These are phyloP conservation scores for Eupsilia transversa DNA, from an alignment of 2,888 invertebrate genomes.

Conservation along the genomic window DNA sequence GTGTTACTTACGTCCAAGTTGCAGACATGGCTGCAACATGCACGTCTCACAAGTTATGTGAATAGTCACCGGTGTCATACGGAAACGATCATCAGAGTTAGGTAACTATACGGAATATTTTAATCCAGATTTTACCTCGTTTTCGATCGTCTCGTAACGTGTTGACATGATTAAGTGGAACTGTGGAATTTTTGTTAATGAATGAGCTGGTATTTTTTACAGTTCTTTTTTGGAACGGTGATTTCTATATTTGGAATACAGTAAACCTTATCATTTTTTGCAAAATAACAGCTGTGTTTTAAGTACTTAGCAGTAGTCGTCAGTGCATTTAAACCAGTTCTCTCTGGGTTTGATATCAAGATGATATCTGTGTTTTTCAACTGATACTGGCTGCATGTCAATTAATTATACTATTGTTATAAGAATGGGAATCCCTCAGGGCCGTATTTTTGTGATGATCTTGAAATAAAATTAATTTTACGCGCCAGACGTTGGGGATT, in stretches of 20 bases:
- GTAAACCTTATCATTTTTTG: background rate
- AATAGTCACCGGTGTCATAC: constrained; percentile 53
- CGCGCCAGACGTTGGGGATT: no score
- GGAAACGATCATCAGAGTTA: constrained; percentile 69
- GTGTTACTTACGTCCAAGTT: constrained; percentile 47
- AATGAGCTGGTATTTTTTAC: constrained; percentile 33
- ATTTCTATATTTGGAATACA: background rate
- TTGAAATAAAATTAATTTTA: constrained; percentile 18
- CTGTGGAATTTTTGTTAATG: constrained; percentile 32
- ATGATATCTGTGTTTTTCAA: constrained; percentile 54
- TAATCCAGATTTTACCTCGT: constrained; percentile 59
- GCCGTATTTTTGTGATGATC: constrained; percentile 44
- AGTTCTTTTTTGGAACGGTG: constrained; percentile 25
- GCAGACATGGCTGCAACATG: constrained; percentile 70
- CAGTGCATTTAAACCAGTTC: constrained; percentile 53
- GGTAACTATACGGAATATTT: constrained; percentile 65
- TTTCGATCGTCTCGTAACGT: constrained; percentile 50
- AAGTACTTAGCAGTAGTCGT: constrained; percentile 16
- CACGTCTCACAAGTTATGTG: constrained; percentile 67
- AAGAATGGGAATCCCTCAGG: constrained; percentile 62
- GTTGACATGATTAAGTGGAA: constrained; percentile 33
- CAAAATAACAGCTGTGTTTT: constrained; percentile 8
- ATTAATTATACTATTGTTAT: constrained; percentile 63
- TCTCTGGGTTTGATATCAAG: constrained; percentile 33
- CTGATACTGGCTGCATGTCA: constrained; percentile 49